Evolutionary conservation across 92 coral and sea anemone genomes (phyloP).

Genomic region (Parazoanthus atlanticus): DNA sequence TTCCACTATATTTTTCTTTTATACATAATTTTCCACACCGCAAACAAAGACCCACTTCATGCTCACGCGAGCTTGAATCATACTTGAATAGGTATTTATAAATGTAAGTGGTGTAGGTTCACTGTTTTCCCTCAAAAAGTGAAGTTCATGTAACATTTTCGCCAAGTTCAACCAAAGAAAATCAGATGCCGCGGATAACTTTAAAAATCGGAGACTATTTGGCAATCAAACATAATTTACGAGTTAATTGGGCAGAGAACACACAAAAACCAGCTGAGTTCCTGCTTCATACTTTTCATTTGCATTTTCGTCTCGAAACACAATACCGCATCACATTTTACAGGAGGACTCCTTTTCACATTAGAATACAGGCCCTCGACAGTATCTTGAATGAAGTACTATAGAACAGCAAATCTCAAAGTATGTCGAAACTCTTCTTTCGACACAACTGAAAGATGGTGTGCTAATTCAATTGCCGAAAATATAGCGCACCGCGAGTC

Average conservation of each 20-base stretch:
- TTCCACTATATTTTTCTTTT: background rate
- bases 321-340: conserved; percentile 14
- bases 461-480: background rate
- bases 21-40: background rate
- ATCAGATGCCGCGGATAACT: background rate
- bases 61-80: background rate
- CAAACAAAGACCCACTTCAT: background rate
- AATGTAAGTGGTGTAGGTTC: background rate
- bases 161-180: background rate
- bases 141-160: background rate
- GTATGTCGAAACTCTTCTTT: background rate
- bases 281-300: background rate
- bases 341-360: background rate
- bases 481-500: background rate
- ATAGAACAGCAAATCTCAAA: background rate
- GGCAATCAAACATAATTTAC: conserved; percentile 16
- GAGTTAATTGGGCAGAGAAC: conserved; percentile 10
- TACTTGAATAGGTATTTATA: background rate
- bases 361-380: conserved; percentile 18
- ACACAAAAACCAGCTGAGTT: conserved; percentile 33
- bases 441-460: background rate
- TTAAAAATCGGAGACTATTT: conserved; percentile 7
- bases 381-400: conserved; percentile 8
- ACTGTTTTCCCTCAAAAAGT: background rate
- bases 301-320: conserved; percentile 21